Evolutionary conservation across 53 echinoderm and acorn worm genomes (phyloP), one percentile per base, ranked within the genome.

Genomic region (Antedon mediterranea): DNA sequence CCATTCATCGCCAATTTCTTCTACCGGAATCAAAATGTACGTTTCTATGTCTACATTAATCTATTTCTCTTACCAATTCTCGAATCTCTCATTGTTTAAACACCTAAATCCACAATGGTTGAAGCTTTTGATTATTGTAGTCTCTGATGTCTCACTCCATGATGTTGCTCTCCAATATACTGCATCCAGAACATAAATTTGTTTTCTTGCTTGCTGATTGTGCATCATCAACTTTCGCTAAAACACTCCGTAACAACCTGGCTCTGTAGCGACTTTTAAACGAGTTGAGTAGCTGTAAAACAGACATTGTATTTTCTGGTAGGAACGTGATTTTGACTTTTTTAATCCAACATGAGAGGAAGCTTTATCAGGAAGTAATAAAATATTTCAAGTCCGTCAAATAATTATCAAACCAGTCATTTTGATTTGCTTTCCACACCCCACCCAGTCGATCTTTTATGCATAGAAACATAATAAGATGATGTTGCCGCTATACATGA

Each of bases 301-400:
- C 43, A 0, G 83, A 34, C 5, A 27, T 32, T 14, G 57, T 73
- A 28, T 74, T 43, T 0, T 5, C 79, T 27, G 79, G 84, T 20
- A 84, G 34, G 34, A 79, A 84, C n/a, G 72, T 34, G 3, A 83
- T 41, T 32, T 72, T 83, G 78, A 83, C 26, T n/a, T n/a, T n/a
- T n/a, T n/a, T n/a, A n/a, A n/a, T n/a, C n/a, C n/a, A n/a, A n/a
- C n/a, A n/a, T n/a, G n/a, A n/a, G n/a, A n/a, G n/a, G n/a, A n/a
- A n/a, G n/a, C n/a, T n/a, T n/a, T n/a, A n/a, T n/a, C n/a, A n/a
- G n/a, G n/a, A n/a, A n/a, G n/a, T n/a, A n/a, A n/a, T n/a, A n/a
- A n/a, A n/a, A n/a, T n/a, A n/a, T n/a, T n/a, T n/a, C n/a, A n/a
- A n/a, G n/a, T n/a, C n/a, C n/a, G n/a, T n/a, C n/a, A n/a, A n/a